Evolutionary conservation across 2,113 vertebrate species (phyloP), one percentile per base, ranked within the genome.

Genomic region (Zonotrichia leucophrys): DNA sequence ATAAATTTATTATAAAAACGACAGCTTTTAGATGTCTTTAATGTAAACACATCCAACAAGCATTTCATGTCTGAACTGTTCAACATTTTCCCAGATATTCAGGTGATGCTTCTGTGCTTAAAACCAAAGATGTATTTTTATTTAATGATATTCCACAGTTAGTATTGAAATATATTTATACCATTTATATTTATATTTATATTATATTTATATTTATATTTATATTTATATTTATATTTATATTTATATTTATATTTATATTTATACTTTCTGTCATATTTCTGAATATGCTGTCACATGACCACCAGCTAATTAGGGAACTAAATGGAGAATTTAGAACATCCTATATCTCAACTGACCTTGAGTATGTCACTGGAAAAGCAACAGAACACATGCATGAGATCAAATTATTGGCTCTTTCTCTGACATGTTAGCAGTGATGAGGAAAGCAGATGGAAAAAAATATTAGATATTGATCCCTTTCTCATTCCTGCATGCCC

Each of bases 401-500:
- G 87, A 97, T 97, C 93, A 97, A 97, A 97, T 89, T 98, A 99
- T 98, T 97, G 98, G 95, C 97, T 97, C 96, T 97, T 96, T 93
- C 86, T 90, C 67, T 89, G 94, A 91, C 95, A 94, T 94, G 92
- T 89, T 96, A 97, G 95, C 90, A 97, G 94, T 83, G 96, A 93
- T 96, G 97, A 97, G 96, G 94, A 97, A 98, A 98, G 98, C 97
- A 98, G 97, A 98, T 98, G 98, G 94, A 94, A 39, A 62, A 59
- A 97, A 98, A 91, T 98, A 99, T 98, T 98, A 97, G 66, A 81
- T 98, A 99, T 99, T 94, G 98, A 99, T 98, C 97, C 70, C 49
- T 90, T 95, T 93, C 96, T 95, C 87, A 97, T 97, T 80, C 88
- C 88, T 97, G 96, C 96, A 96, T 96, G 96, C 30, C 78, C 97